Conservation (phyloP, 2,888 invertebrate species). For the Synergus umbraculus region DNA sequence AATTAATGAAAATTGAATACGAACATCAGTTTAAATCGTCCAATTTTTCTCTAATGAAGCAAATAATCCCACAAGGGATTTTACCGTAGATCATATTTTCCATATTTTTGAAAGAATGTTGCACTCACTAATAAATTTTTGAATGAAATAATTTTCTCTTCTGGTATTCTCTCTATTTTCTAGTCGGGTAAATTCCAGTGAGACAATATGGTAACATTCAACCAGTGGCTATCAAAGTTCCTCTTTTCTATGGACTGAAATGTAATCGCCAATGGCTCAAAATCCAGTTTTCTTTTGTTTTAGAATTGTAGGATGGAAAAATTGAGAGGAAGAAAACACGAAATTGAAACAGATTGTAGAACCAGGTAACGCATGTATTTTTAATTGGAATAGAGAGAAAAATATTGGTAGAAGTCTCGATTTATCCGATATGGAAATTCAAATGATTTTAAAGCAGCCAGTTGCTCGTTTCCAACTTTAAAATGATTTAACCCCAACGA, state of each 20-base stretch:
- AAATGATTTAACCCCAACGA: not conserved
- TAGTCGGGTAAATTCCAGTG: too few relatives aligned
- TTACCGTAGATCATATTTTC: not conserved
- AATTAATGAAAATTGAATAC: not conserved
- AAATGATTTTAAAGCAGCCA: not conserved
- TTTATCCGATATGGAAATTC: not conserved
- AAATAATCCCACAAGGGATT: not conserved
- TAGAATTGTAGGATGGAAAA: not conserved
- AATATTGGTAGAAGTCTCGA: too few relatives aligned
- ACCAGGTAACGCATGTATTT: too few relatives aligned
- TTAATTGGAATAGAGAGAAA: too few relatives aligned
- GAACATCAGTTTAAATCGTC: not conserved
- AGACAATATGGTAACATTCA: not conserved
- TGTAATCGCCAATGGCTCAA: too few relatives aligned
- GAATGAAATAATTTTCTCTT: too few relatives aligned
- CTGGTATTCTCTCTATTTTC: too few relatives aligned
- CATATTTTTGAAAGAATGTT: not conserved
- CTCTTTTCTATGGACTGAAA: not conserved
- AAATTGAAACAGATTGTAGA: too few relatives aligned
- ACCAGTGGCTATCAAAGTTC: not conserved
- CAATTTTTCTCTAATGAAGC: not conserved
- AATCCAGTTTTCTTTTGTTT: not conserved
- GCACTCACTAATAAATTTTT: too few relatives aligned
- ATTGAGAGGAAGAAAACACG: not conserved
- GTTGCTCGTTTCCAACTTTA: not conserved